Conservation (phyloP, 2,113 vertebrate species). For the Phoenicopterus ruber region DNA sequence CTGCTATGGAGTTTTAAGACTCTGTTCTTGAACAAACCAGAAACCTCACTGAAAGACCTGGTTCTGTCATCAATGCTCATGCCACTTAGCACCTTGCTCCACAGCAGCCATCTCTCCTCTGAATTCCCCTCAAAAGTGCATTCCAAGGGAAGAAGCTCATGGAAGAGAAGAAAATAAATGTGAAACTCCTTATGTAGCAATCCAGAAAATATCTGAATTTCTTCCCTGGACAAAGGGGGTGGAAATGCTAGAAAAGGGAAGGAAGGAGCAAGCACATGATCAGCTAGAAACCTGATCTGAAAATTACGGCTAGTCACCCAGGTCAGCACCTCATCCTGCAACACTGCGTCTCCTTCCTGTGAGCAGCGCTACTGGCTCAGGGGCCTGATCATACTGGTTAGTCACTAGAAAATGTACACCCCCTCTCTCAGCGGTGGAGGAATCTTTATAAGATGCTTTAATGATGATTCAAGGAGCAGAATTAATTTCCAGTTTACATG, state of each 20-base stretch:
- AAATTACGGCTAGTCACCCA: neutral
- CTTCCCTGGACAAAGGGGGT: neutral
- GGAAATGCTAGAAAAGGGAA: neutral
- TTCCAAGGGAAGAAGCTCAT: neutral
- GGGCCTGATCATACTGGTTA: neutral
- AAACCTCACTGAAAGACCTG: neutral
- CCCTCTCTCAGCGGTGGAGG: neutral
- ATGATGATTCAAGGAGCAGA: neutral
- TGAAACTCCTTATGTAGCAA: neutral
- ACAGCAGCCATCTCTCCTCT: neutral
- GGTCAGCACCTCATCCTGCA: neutral
- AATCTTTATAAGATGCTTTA: neutral
- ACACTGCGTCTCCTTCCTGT: accelerated
- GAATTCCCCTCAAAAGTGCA: neutral
- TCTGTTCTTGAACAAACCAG: neutral
- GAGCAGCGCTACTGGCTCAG: neutral
- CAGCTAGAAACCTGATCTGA: neutral
- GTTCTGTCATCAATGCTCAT: neutral
- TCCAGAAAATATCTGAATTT: neutral
- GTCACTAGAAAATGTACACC: neutral
- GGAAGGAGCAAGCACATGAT: neutral
- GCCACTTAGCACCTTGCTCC: neutral
- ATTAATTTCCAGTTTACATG: conserved; percentile 5
- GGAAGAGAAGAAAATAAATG: neutral
- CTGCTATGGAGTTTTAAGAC: neutral